Conservation (phyloP, 2,797 vertebrate genomes). For the Odontamblyopus rebecca region DNA sequence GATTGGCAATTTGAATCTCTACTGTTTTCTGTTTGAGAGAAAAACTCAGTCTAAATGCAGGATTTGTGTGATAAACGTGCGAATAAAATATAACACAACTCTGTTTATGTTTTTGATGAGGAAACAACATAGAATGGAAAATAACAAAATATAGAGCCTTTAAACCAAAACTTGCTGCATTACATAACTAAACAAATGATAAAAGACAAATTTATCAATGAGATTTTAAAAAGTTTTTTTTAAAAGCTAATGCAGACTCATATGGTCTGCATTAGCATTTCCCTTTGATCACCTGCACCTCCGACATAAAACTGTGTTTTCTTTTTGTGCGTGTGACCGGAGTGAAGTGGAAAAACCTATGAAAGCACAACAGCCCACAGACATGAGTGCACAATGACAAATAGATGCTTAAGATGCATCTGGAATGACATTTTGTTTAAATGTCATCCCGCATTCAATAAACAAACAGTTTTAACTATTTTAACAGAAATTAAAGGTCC, state of each 20-base stretch:
- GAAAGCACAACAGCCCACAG: not conserved
- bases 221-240: not conserved
- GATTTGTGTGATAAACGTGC: too few relatives aligned
- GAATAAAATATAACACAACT: too few relatives aligned
- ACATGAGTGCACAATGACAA: not conserved
- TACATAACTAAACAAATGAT: too few relatives aligned
- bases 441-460: not conserved
- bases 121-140: too few relatives aligned
- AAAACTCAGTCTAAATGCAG: too few relatives aligned
- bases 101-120: too few relatives aligned
- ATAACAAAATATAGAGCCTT: not conserved
- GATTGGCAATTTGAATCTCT: too few relatives aligned
- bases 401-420: not conserved
- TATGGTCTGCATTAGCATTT: slow-evolving; percentile 26
- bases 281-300: slow-evolving; percentile 43
- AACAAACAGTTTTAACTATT: not conserved
- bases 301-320: not conserved
- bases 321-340: not conserved
- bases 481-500: not conserved
- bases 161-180: not conserved
- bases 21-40: too few relatives aligned
- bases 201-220: not conserved
- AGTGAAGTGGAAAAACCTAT: not conserved
- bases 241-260: too few relatives aligned
- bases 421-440: not conserved